These are phyloP conservation scores for Pipa parva DNA, from an alignment of 2,113 vertebrate species.

Conservation along the genomic window DNA sequence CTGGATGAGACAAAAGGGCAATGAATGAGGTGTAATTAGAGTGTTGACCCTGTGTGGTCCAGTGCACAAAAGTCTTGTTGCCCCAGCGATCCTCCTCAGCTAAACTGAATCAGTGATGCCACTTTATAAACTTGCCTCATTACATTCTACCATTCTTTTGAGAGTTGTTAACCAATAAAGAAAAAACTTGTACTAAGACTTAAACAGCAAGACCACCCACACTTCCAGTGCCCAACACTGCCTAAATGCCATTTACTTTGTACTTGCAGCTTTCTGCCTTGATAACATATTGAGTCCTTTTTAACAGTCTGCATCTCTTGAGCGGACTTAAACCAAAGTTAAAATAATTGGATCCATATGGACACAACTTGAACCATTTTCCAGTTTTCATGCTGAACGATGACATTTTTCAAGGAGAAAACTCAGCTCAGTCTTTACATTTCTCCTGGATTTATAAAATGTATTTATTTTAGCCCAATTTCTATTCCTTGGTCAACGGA, in stretches of 20 bases:
- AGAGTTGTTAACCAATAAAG: constrained; percentile 23
- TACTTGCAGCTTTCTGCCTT: constrained; percentile 32
- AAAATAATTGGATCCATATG: constrained; percentile 41
- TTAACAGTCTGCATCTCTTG: constrained; percentile 32
- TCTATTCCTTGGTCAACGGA: neutral
- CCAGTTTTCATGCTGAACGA: constrained; percentile 14
- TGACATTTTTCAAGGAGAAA: neutral
- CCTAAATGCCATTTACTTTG: constrained; percentile 39
- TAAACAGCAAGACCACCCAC: constrained; percentile 39
- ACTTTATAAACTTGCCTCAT: constrained; percentile 24
- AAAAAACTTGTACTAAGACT: constrained; percentile 19
- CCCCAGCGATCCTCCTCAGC: constrained; percentile 33
- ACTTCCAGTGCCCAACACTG: constrained; percentile 33
- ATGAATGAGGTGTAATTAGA: constrained; percentile 27
- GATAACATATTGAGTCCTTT: constrained; percentile 46
- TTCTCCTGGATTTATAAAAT: neutral
- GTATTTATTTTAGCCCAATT: neutral
- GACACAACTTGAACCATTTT: constrained; percentile 18
- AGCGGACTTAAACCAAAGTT: constrained; percentile 34
- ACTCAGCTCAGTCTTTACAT: neutral
- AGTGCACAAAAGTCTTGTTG: constrained; percentile 29
- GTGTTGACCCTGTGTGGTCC: constrained; percentile 32
- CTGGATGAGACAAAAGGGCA: constrained; percentile 2
- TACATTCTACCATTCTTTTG: constrained; percentile 28
- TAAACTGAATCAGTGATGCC: constrained; percentile 27